phyloP scores from a whole-genome alignment of 2,113 vertebrate genomes.

The Bujurquina vittata region DNA sequence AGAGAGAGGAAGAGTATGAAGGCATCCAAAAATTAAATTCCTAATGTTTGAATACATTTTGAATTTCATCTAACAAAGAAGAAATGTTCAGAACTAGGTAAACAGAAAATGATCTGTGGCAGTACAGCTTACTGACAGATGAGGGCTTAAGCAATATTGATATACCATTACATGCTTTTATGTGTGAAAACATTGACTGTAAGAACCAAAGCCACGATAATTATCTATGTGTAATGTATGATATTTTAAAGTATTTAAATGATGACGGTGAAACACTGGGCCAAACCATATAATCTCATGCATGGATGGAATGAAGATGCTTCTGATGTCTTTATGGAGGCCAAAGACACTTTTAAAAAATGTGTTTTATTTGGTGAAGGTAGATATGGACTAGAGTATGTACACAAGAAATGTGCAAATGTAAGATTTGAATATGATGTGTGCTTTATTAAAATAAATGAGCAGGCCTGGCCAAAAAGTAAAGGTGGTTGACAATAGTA shows the following conservation, averaged over 20 bases:
- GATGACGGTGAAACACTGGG: not conserved
- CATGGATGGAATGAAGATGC: not conserved
- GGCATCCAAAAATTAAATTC: slow-evolving; percentile 16
- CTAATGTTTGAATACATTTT: slow-evolving; percentile 8
- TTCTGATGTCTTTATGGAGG: not conserved
- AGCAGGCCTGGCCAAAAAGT: not conserved
- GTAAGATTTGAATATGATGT: not conserved
- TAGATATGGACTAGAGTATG: not conserved
- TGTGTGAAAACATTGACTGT: not conserved
- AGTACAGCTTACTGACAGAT: not conserved
- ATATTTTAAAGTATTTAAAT: not conserved
- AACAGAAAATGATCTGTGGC: not conserved
- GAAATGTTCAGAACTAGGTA: not conserved
- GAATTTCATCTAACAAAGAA: not conserved
- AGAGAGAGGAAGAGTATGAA: not conserved
- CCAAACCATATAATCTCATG: not conserved
- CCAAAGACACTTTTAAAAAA: not conserved
- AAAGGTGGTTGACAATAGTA: not conserved
- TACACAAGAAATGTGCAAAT: not conserved
- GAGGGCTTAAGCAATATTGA: not conserved
- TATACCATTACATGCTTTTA: not conserved
- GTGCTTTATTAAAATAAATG: not conserved
- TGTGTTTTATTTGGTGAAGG: not conserved
- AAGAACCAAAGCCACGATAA: not conserved
- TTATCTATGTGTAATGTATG: not conserved